phyloP scores from a whole-genome alignment of 2,888 invertebrate genomes.

The Ichneumon xanthorius region DNA sequence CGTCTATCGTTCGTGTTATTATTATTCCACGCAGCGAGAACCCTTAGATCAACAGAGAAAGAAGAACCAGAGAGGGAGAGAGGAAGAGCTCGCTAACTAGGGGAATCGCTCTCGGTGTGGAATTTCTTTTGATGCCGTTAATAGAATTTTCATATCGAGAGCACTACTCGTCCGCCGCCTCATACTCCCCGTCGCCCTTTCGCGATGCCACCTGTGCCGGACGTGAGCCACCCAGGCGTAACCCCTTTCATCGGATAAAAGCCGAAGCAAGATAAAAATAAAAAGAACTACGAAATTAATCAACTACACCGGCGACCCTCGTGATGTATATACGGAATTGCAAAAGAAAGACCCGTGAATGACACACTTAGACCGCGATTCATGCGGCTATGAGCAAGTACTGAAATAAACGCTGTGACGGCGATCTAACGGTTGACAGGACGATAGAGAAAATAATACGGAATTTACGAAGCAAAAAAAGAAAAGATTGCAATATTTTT shows the following conservation, averaged over 20 bases:
- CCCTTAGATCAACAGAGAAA: slow-evolving; percentile 71
- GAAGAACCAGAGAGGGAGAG: slow-evolving; percentile 1
- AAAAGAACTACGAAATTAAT: slow-evolving; percentile 46
- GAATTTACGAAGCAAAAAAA: neutral
- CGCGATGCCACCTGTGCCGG: slow-evolving; percentile 66
- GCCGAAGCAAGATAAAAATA: slow-evolving; percentile 38
- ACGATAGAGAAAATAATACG: neutral
- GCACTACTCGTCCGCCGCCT: slow-evolving; percentile 56
- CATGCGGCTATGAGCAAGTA: neutral
- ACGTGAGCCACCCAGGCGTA: slow-evolving; percentile 60
- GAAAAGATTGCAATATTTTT: neutral
- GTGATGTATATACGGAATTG: neutral
- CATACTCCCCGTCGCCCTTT: slow-evolving; percentile 44
- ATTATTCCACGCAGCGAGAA: slow-evolving; percentile 68
- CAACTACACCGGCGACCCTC: slow-evolving; percentile 16
- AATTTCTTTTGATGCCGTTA: slow-evolving; percentile 75
- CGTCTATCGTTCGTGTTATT: slow-evolving; percentile 69
- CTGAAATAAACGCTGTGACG: neutral
- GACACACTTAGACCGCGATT: neutral
- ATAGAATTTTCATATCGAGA: slow-evolving; percentile 73
- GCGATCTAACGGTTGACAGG: neutral
- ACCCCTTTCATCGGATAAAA: slow-evolving; percentile 43
- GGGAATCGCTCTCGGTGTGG: slow-evolving; percentile 71
- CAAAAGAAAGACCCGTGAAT: neutral
- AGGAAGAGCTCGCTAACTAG: slow-evolving; percentile 67